Percentiles rank a stretch among this genome's conserved stretches.
phyloP scores from a whole-genome alignment of 1,140 invertebrate genomes.

The Mercenaria mercenaria region DNA sequence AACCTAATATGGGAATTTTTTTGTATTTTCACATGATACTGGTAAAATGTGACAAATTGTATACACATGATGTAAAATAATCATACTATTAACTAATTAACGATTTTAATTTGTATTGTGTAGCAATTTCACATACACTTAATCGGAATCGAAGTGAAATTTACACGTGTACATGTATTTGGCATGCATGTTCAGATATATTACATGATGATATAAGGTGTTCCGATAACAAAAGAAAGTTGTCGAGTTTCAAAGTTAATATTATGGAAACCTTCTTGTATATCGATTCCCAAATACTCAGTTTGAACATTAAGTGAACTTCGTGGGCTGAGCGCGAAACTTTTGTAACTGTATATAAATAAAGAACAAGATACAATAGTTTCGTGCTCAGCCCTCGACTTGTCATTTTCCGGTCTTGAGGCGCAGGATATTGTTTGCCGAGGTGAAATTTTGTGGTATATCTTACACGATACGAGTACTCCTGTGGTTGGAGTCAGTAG shows the following conservation, averaged over 20 bases:
- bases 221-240: neutral
- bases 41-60: neutral
- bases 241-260: neutral
- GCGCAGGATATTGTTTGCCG: neutral
- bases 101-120: constrained; percentile 21
- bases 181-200: neutral
- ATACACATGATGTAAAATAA: neutral
- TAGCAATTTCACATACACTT: neutral
- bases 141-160: neutral
- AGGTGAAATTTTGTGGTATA: constrained; percentile 9
- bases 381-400: too few species aligned
- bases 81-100: neutral
- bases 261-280: neutral
- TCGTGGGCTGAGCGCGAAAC: too few species aligned
- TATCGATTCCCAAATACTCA: neutral
- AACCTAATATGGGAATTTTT: neutral
- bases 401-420: neutral
- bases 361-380: too few species aligned
- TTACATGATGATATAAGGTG: constrained; percentile 26
- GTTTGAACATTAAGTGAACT: constrained; percentile 5
- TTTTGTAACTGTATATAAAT: too few species aligned
- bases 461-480: neutral
- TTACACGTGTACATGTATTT: constrained; percentile 4
- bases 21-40: neutral
- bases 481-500: neutral